Evolutionary conservation across 2,113 vertebrate genomes (phyloP).

Genomic region (Capreolus pygargus): DNA sequence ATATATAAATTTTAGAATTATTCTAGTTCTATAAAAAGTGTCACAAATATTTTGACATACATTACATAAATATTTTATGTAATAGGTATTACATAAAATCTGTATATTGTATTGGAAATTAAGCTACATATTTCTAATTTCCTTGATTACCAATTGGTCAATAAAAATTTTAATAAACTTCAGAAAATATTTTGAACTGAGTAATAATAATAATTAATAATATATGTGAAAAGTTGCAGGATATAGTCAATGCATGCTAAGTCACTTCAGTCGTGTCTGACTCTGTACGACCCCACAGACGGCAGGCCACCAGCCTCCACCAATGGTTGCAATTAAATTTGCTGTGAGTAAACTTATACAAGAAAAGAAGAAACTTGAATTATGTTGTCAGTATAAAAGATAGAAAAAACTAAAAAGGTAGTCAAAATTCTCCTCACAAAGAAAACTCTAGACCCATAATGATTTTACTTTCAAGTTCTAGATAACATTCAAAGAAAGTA

Average conservation of each 20-base stretch:
- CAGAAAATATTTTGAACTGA: background rate
- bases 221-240: background rate
- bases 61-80: too few relatives aligned
- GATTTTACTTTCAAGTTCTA: background rate
- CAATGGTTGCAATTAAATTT: background rate
- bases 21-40: background rate
- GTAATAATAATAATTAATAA: background rate
- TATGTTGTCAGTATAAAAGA: background rate
- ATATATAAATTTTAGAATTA: background rate
- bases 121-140: background rate
- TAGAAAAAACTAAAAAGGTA: background rate
- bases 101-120: background rate
- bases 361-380: background rate
- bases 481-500: background rate
- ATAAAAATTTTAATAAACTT: background rate
- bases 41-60: too few relatives aligned
- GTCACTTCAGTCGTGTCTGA: too few relatives aligned
- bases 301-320: too few relatives aligned
- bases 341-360: background rate
- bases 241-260: background rate
- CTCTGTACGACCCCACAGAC: too few relatives aligned
- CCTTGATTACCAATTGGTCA: background rate
- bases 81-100: background rate
- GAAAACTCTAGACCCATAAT: background rate
- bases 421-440: background rate